Evolutionary conservation across 92 coral and sea anemone genomes (phyloP), one percentile per base, ranked within the genome.

Genomic region (Parazoanthus swiftii): DNA sequence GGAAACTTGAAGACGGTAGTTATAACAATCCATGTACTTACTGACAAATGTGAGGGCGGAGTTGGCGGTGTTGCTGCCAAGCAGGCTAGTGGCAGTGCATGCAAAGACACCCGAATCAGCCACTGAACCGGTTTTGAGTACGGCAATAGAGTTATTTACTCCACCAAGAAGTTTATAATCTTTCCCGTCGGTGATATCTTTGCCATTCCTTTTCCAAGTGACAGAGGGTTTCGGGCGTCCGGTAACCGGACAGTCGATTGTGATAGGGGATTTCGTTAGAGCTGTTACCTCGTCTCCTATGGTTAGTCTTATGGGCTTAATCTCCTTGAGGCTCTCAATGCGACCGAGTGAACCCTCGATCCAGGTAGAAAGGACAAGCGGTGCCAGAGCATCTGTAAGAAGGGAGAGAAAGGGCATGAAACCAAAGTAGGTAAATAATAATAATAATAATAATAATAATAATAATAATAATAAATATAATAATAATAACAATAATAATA

Each of bases 221-320:
- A 95, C 92, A 21, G 59, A 51, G n/a, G 98, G 96, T 51, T 58
- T 54, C 16, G 98, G 98, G 68, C 94, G 86, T 8, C 96, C 98
- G 25, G 65, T 2, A 25, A 90, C 96, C 8, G 90, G 96, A 42
- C 98, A 95, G 36, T 37, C 29, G 44, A 95, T 90, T 18, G 93
- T 93, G 36, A 95, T 63, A 44, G 78, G 76, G 33, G 98, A 86
- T 65, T 75, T 88, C 1, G 96, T 95, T 39, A 95, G 91, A 10
- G 88, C 44, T 39, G 85, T 80, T 5, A 91, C 89, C 33, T 85
- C 86, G 87, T 95, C 98, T 33, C 98, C 98, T 42, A 95, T 89
- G 11, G 88, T 85, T 35, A 95, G 73, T 37, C 81, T 78, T 71
- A 93, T 44, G 20, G 93, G 96, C 33, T 93, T 93, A 21, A 93